Evolutionary conservation across 2,113 vertebrate species (phyloP), one percentile per base, ranked within the genome.

Genomic region (Gracilinanus agilis): DNA sequence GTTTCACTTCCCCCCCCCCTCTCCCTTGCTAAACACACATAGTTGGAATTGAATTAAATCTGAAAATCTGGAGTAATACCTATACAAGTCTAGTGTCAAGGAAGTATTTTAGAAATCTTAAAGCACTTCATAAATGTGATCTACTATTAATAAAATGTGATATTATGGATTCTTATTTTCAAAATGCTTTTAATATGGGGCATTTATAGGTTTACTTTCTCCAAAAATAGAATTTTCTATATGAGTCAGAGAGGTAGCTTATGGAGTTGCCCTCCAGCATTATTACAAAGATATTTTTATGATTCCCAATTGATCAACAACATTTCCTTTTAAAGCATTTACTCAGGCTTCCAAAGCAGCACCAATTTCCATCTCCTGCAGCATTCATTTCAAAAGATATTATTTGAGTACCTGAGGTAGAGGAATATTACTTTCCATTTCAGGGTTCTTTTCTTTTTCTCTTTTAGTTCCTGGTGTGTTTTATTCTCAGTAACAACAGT

Each of bases 261-360:
- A 93, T 23, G 61, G 95, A 95, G 95, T 0, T 54, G 96, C n/a
- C 96, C 97, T 98, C 98, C 94, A 97, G 95, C 40, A 91, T 58
- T 67, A 94, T 97, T 97, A 94, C 90, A 75, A 95, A 96, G 96
- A 95, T 96, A 97, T 96, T 98, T 98, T 97, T 97, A 93, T 97
- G 94, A 90, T 95, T 94, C 90, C 34, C 96, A 97, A 97, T 98
- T 91, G 53, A 88, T 96, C 94, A 91, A 49, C 53, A 97, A 94
- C 92, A 49, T 96, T 95, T 95, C 97, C 40, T 93, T 98, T 90
- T 94, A 54, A 96, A 95, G 90, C 44, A 90, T 94, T 92, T 96
- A 54, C 54, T 97, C 92, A 97, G 88, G 19, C 44, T 96, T 97
- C 97, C 90, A 89, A 83, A 95, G 92, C 92, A 97, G 61, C 97